Base-by-base conservation (phyloP, 2,888 invertebrate genomes). In the Ophion slaviceki region DNA sequence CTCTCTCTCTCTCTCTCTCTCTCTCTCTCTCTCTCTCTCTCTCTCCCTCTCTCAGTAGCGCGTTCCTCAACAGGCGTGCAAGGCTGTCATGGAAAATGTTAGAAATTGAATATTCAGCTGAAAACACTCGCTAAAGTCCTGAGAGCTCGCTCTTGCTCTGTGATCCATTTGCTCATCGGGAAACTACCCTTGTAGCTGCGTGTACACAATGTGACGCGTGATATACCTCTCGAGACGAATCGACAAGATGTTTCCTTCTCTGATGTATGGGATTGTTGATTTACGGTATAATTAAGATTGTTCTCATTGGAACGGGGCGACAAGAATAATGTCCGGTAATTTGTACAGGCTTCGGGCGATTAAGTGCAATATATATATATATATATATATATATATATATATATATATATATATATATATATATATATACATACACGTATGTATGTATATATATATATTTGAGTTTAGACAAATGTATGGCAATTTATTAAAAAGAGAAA, bases 21-120 rank as follows among this genome's bases (percentile, higher is more conserved):
- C 36, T 36, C 36, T 36, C 36, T 36, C 36, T 36, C 36, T 36
- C 36, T 36, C 36, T 36, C 36, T 36, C 53, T 53, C 14, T 14
- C 53, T 53, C 53, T 53, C 11, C 3, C 14, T 17, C 53, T 14
- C 4, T 53, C 53, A 53, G 17, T 53, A 17, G 14, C 53, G 14
- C 53, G 53, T 53, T 53, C 53, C 53, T 53, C 17, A 53, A 17
- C 53, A 53, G 17, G 11, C 62, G 11, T 1, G 61, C 11, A 40
- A 59, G 20, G 1, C 20, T 53, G 62, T 77, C n/a, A 72, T 62
- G 62, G 85, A 72, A 82, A 86, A 74, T 71, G 72, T 66, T 57
- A 80, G 85, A 77, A 80, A 86, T 86, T 86, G 82, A 86, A 86
- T 86, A 82, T 86, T 70, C 74, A 57, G 80, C 24, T 53, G 86